Base-by-base conservation (phyloP, 37 sponge, comb jelly and placozoan species). In the Haliclona indistincta region DNA sequence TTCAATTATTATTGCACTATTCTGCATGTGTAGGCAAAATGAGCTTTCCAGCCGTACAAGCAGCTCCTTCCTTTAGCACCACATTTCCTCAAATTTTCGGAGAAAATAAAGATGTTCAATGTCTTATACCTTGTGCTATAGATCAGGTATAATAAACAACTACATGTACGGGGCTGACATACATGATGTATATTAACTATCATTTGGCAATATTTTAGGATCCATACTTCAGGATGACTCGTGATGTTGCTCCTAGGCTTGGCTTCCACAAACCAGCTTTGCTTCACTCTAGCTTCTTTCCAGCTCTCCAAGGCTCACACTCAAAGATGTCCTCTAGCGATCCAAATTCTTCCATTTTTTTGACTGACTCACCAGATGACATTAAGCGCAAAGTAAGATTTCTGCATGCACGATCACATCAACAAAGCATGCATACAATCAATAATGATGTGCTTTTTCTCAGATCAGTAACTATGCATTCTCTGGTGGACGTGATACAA, bases 401-500 rank as follows among this genome's bases (percentile, higher is more conserved):
- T n/a, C n/a, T n/a, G n/a, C n/a, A n/a, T n/a, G n/a, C n/a, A n/a
- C n/a, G n/a, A n/a, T n/a, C n/a, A n/a, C n/a, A n/a, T n/a, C n/a
- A n/a, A n/a, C n/a, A n/a, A n/a, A n/a, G n/a, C n/a, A n/a, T n/a
- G n/a, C n/a, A n/a, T n/a, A n/a, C n/a, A n/a, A n/a, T n/a, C n/a
- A n/a, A n/a, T n/a, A n/a, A n/a, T n/a, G n/a, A n/a, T n/a, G n/a
- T n/a, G n/a, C n/a, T n/a, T n/a, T 4, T 63, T 19, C 26, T 20
- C 25, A 92, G 89, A 73, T 95, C 54, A 95, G 76, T 85, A 99
- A 95, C 76, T 91, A 99, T 85, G 99, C 99, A 19, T 99, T 91
- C 73, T 90, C 92, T 68, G 99, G 99, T 67, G 99, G 99, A 2
- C 82, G 81, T 8, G 96, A 88, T 56, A 93, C 99, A 0, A 72